These are phyloP conservation scores for Galeruca laticollis DNA, from an alignment of 2,888 invertebrate species.

Conservation along the genomic window DNA sequence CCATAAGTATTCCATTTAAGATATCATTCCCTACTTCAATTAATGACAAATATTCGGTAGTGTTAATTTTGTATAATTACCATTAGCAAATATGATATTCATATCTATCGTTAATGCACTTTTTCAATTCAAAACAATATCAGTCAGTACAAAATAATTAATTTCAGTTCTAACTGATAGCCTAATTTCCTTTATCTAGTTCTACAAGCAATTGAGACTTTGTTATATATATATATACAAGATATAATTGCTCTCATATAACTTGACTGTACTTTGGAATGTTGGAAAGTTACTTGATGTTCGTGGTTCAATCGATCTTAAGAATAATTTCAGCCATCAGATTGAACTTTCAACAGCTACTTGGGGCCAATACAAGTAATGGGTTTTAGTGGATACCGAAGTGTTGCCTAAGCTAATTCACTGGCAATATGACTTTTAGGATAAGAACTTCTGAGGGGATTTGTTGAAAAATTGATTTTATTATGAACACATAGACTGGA, in stretches of 20 bases:
- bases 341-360: slow-evolving; percentile 8
- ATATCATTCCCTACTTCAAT: too few relatives aligned
- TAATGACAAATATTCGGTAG: too few relatives aligned
- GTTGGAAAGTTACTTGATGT: not conserved
- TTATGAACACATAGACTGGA: not conserved
- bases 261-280: slow-evolving; percentile 1
- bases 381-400: slow-evolving; percentile 20
- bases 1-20: too few relatives aligned
- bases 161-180: not conserved
- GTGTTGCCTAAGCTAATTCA: slow-evolving; percentile 23
- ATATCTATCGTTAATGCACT: too few relatives aligned
- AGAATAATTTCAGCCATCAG: slow-evolving; percentile 26
- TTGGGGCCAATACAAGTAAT: slow-evolving; percentile 24
- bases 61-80: too few relatives aligned
- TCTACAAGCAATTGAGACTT: not conserved
- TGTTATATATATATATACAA: not conserved
- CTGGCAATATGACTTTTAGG: slow-evolving; percentile 18
- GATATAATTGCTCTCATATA: not conserved
- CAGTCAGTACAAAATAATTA: not conserved
- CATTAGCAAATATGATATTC: too few relatives aligned
- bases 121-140: not conserved
- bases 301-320: slow-evolving; percentile 14
- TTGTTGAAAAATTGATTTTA: not conserved
- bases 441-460: slow-evolving; percentile 15
- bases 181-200: not conserved